A percentile compares a stretch with the other conserved stretches of the same genome.
phyloP scores from a whole-genome alignment of 2,888 invertebrate genomes.

The Caradrina clavipalpis region DNA sequence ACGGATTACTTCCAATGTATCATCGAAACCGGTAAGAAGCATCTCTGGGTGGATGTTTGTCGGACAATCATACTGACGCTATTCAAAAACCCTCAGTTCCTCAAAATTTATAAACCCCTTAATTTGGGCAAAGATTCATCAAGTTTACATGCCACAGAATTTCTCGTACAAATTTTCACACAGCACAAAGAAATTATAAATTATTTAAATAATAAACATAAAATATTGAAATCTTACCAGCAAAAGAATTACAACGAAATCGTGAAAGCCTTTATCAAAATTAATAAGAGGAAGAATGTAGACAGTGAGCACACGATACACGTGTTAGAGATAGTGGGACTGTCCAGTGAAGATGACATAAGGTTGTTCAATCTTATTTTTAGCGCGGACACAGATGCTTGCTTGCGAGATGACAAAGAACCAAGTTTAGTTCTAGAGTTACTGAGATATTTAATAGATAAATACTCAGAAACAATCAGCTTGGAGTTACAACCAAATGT shows the following conservation, averaged over 20 bases:
- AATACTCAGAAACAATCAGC: slow-evolving; percentile 81
- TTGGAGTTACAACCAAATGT: slow-evolving; percentile 78
- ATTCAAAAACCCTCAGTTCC: slow-evolving; percentile 82
- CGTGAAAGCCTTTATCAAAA: slow-evolving; percentile 85
- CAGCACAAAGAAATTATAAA: slow-evolving; percentile 76
- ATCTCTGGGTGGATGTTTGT: slow-evolving; percentile 77
- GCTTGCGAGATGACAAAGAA: slow-evolving; percentile 86
- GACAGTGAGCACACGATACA: slow-evolving; percentile 79
- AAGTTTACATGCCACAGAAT: slow-evolving; percentile 77
- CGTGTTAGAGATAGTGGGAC: slow-evolving; percentile 84
- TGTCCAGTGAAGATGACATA: slow-evolving; percentile 81
- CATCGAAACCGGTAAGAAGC: slow-evolving; percentile 76
- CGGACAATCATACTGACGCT: slow-evolving; percentile 77
- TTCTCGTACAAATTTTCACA: slow-evolving; percentile 78
- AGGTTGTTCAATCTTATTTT: slow-evolving; percentile 85
- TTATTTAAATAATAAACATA: slow-evolving; percentile 78
- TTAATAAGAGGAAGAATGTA: slow-evolving; percentile 80
- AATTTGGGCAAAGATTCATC: slow-evolving; percentile 75
- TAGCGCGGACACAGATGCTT: slow-evolving; percentile 73
- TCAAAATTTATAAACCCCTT: slow-evolving; percentile 83
- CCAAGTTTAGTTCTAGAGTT: slow-evolving; percentile 89
- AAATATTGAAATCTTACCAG: slow-evolving; percentile 87
- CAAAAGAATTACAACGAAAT: slow-evolving; percentile 89
- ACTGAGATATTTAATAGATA: slow-evolving; percentile 84
- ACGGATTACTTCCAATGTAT: slow-evolving; percentile 77